Percentiles rank a stretch among this genome's conserved stretches.
Evolutionary conservation across 2,888 invertebrate species (phyloP).

Genomic region (Ochropleura plecta): DNA sequence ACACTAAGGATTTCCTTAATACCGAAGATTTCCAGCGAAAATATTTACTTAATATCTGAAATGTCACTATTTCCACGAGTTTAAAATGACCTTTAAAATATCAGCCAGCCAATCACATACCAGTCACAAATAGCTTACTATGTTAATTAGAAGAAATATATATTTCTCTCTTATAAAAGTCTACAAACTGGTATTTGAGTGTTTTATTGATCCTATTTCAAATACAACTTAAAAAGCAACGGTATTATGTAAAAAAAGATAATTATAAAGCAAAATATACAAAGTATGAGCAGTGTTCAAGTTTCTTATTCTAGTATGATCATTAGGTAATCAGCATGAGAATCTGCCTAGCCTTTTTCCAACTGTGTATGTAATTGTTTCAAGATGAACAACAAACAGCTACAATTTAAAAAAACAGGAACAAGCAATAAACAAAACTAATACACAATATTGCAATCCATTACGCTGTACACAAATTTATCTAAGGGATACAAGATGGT

Average conservation of each 20-base stretch:
- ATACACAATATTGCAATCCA: no score
- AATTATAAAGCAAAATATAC: not conserved
- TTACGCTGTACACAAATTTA: no score
- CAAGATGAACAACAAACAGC: not conserved
- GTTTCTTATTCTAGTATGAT: not conserved
- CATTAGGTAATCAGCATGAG: not conserved
- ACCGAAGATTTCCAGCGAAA: not conserved
- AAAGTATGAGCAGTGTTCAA: not conserved
- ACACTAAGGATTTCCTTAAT: not conserved
- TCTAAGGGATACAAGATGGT: no score
- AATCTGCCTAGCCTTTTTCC: not conserved
- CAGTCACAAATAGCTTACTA: not conserved
- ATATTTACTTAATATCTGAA: not conserved
- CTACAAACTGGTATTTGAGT: slow-evolving; percentile 5
- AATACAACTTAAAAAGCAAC: not conserved
- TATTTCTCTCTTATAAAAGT: not conserved
- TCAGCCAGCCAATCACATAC: not conserved
- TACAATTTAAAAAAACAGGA: no score
- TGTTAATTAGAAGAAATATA: slow-evolving; percentile 15
- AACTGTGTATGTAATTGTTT: not conserved
- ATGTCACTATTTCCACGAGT: not conserved
- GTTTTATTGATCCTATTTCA: not conserved
- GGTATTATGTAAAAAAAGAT: not conserved
- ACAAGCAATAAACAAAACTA: no score
- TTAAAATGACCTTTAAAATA: slow-evolving; percentile 10